These are phyloP conservation scores for Xestia rhomboidea DNA, from an alignment of 2,888 invertebrate species.

Conservation along the genomic window DNA sequence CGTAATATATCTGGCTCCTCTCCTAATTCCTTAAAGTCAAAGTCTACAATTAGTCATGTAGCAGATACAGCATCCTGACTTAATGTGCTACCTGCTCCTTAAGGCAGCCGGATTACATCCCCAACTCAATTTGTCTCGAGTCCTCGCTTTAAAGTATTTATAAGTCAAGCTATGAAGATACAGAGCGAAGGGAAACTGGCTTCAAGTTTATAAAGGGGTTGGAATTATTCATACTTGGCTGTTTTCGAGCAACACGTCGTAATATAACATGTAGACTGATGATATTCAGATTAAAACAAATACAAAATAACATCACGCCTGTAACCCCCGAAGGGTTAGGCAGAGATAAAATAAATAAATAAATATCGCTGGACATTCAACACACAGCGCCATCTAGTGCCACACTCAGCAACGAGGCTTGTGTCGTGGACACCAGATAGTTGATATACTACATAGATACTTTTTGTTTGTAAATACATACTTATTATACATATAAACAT, in stretches of 20 bases:
- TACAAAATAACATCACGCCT: no score
- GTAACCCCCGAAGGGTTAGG: no score
- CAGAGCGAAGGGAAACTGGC: constrained; percentile 11
- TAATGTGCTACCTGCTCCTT: constrained; percentile 51
- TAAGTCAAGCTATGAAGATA: constrained; percentile 36
- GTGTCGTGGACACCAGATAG: no score
- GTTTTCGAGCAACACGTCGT: constrained; percentile 7
- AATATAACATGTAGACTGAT: not conserved
- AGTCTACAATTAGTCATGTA: constrained; percentile 63
- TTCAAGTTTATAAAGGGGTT: constrained; percentile 29
- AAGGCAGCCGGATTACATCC: constrained; percentile 49
- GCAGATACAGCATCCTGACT: constrained; percentile 43
- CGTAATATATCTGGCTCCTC: constrained; percentile 30
- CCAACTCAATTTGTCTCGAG: constrained; percentile 56
- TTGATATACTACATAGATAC: no score
- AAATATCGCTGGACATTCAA: no score
- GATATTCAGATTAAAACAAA: not conserved
- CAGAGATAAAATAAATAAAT: no score
- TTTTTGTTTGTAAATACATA: no score
- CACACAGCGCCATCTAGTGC: no score
- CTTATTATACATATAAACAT: no score
- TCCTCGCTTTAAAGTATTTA: constrained; percentile 44
- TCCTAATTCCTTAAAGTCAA: constrained; percentile 38
- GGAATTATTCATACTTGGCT: constrained; percentile 32
- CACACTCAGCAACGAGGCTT: no score